Base-by-base conservation (phyloP, 2,113 vertebrate species). In the Mionectes macconnelli region DNA sequence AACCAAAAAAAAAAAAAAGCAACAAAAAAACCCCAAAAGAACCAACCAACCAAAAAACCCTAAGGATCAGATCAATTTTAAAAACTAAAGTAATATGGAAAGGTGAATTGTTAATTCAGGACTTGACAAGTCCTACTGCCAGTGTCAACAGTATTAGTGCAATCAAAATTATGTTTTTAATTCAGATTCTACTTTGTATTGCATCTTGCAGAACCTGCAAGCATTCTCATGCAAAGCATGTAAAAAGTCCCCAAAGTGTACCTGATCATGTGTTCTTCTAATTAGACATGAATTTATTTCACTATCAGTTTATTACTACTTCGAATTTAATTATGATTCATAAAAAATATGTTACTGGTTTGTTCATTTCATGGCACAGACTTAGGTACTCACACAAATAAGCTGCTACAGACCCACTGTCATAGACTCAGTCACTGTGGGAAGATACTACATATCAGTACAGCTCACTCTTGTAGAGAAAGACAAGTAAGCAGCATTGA, bases 41-140 rank as follows among this genome's bases (percentile, higher is more conserved):
- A 3, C 2, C 1, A 62, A 57, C 5, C 7, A 25, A 30, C 37
- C 5, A 0, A 35, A 35, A 15, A n/a, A 9, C 9, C 31, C 12
- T 28, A 27, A 4, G 13, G 23, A 53, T 60, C 17, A 45, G 17
- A 39, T 90, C 30, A 82, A 76, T 64, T 89, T 67, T 44, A 35
- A 87, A 92, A 70, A 45, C 20, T 25, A 17, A 39, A 44, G 4
- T 39, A 74, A 47, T 19, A 18, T 1, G 6, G 33, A 85, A 90
- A 84, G 8, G 6, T 75, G 10, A 92, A 75, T 60, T 9, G 9
- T 31, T 83, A 89, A 80, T 25, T 31, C 28, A 50, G 33, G 28
- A 62, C 24, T 35, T 74, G 27, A 24, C 2, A 59, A 80, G 73
- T 67, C 82, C 35, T 68, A 20, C 40, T 68, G 42, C 9, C 52